Percentiles rank a stretch among this genome's conserved stretches.
Evolutionary conservation across 2,888 invertebrate species (phyloP).

Genomic region (Pachliopta kotzebuea): DNA sequence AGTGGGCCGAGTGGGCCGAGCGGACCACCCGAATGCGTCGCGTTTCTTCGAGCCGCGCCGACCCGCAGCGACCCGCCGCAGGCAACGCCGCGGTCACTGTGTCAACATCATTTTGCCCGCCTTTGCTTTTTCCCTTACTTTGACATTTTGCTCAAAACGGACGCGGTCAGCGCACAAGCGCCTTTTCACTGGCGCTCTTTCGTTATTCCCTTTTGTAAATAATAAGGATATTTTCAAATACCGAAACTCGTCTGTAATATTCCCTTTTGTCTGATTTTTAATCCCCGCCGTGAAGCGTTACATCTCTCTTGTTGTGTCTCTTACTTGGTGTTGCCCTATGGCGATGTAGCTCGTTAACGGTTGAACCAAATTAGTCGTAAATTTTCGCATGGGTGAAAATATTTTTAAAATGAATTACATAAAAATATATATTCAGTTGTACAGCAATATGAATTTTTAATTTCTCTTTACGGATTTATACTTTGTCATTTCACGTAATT

Average conservation of each 20-base stretch:
- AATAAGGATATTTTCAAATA: constrained; percentile 18
- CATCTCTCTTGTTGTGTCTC: neutral
- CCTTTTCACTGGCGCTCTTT: constrained; percentile 51
- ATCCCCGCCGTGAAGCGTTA: neutral
- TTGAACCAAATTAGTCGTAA: too few species aligned
- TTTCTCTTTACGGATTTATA: too few species aligned
- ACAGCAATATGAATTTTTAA: too few species aligned
- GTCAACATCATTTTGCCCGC: constrained; percentile 63
- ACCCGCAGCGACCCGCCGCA: constrained; percentile 30
- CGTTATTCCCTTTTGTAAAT: constrained; percentile 27
- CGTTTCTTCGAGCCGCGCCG: constrained; percentile 23
- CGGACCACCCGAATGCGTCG: constrained; percentile 52
- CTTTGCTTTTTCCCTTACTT: constrained; percentile 58
- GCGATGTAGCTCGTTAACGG: too few species aligned
- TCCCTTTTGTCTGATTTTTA: neutral
- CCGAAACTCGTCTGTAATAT: constrained; percentile 1
- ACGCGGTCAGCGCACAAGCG: constrained; percentile 60
- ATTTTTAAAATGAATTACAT: too few species aligned
- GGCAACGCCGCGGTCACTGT: constrained; percentile 47
- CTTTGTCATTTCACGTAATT: too few species aligned
- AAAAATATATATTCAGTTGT: too few species aligned
- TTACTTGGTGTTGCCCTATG: too few species aligned
- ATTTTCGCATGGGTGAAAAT: too few species aligned
- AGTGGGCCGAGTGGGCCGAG: constrained; percentile 63
- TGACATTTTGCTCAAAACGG: constrained; percentile 71